Conservation (phyloP, 2,888 invertebrate genomes). For the Drosophila anomalata region DNA sequence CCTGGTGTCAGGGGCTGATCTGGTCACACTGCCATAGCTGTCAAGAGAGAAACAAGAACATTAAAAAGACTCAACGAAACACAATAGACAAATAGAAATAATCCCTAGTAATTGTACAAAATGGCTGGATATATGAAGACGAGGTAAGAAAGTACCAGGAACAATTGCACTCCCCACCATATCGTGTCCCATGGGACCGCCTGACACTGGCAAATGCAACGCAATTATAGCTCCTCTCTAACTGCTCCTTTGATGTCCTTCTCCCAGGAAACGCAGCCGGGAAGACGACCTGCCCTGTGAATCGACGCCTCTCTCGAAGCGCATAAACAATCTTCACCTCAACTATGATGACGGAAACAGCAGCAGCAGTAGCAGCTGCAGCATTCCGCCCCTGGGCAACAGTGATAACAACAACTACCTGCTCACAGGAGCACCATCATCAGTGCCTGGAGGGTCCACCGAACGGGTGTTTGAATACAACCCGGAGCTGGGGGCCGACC, state of each 20-base stretch:
- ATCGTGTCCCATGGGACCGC: not conserved
- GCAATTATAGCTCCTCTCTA: slow-evolving; percentile 11
- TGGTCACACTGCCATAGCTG: slow-evolving; percentile 24
- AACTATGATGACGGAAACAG: slow-evolving; percentile 81
- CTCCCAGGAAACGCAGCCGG: slow-evolving; percentile 89
- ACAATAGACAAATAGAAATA: slow-evolving; percentile 15
- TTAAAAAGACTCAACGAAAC: slow-evolving; percentile 4
- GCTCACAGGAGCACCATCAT: slow-evolving; percentile 10
- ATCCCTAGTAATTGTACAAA: slow-evolving; percentile 41
- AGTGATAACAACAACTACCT: slow-evolving; percentile 53
- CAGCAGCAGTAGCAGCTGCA: slow-evolving; percentile 67
- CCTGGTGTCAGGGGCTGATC: not conserved
- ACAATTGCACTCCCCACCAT: not conserved
- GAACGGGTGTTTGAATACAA: slow-evolving; percentile 85
- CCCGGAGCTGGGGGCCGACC: slow-evolving; percentile 90
- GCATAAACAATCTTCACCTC: slow-evolving; percentile 95
- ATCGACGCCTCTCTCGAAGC: slow-evolving; percentile 93
- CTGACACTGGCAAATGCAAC: slow-evolving; percentile 14
- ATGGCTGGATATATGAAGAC: slow-evolving; percentile 79
- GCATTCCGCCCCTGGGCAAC: slow-evolving; percentile 55
- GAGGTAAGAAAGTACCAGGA: slow-evolving; percentile 64
- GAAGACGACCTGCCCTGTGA: slow-evolving; percentile 90
- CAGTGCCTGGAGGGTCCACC: slow-evolving; percentile 3
- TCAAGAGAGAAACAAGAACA: slow-evolving; percentile 6
- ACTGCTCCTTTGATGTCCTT: not conserved